Percentiles rank a stretch among this genome's conserved stretches.
These are phyloP conservation scores for Scaptomyza cyrtandrae DNA, from an alignment of 2,888 invertebrate genomes.

Conservation along the genomic window DNA sequence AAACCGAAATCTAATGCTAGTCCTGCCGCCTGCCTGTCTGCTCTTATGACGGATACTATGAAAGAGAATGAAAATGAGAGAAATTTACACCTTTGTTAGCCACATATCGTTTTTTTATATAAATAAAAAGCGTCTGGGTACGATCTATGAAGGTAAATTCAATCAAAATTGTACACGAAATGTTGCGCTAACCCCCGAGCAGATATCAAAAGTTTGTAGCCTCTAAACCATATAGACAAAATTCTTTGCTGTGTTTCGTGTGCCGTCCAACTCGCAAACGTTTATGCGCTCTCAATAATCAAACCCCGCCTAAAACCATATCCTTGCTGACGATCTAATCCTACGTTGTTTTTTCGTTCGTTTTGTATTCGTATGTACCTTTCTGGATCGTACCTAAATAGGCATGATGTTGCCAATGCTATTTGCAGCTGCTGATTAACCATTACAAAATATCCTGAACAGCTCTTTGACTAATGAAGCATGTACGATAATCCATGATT, in stretches of 20 bases:
- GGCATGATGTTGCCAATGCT: constrained; percentile 59
- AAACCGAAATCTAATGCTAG: constrained; percentile 41
- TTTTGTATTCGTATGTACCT: constrained; percentile 70
- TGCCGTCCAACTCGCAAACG: constrained; percentile 25
- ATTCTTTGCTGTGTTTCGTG: constrained; percentile 50
- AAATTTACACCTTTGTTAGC: constrained; percentile 57
- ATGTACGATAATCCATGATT: constrained; percentile 39
- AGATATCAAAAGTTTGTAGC: constrained; percentile 69
- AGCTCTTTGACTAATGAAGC: constrained; percentile 61
- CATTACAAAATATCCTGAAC: not conserved
- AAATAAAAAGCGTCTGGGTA: constrained; percentile 81
- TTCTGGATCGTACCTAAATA: constrained; percentile 85
- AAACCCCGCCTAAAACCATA: constrained; percentile 17
- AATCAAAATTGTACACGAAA: constrained; percentile 65
- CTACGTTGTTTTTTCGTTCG: constrained; percentile 50
- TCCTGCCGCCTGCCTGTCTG: constrained; percentile 63
- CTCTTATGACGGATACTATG: constrained; percentile 56
- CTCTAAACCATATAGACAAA: constrained; percentile 57
- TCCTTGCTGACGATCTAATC: constrained; percentile 32
- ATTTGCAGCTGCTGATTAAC: constrained; percentile 57
- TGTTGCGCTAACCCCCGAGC: constrained; percentile 75
- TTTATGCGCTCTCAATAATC: constrained; percentile 15
- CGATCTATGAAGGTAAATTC: constrained; percentile 85
- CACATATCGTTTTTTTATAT: constrained; percentile 38
- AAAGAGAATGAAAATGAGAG: constrained; percentile 43